These are phyloP conservation scores for Diplodus puntazzo DNA, from an alignment of 2,797 vertebrate genomes.

Conservation along the genomic window DNA sequence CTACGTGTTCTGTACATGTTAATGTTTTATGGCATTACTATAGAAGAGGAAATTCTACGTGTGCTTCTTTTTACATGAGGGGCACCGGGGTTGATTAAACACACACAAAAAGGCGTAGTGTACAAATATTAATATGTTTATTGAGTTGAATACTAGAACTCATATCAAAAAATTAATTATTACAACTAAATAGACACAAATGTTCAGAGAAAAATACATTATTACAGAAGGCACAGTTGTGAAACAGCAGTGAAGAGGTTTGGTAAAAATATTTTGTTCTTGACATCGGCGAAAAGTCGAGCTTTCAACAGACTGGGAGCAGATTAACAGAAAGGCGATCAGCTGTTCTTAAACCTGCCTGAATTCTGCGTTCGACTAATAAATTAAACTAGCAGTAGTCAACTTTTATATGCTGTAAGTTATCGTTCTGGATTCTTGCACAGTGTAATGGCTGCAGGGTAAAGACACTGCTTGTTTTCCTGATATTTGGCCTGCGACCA, in stretches of 20 bases:
- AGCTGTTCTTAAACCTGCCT: not conserved
- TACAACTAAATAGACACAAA: not conserved
- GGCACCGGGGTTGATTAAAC: not conserved
- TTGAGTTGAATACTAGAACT: not conserved
- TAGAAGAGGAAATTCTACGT: not conserved
- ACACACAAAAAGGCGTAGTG: not conserved
- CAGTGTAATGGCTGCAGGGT: too few relatives aligned
- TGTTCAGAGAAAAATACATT: not conserved
- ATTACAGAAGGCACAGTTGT: not conserved
- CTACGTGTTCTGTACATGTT: constrained; percentile 3
- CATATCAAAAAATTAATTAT: not conserved
- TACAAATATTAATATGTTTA: constrained; percentile 31
- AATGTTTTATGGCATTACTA: not conserved
- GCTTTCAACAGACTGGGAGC: not conserved
- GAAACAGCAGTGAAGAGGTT: not conserved
- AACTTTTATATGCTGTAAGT: too few relatives aligned
- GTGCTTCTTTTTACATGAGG: not conserved
- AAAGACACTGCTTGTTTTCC: too few relatives aligned
- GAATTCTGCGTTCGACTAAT: not conserved
- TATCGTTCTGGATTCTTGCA: too few relatives aligned
- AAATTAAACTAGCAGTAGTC: not conserved
- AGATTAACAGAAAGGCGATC: not conserved
- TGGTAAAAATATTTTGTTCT: not conserved
- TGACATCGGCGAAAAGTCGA: constrained; percentile 1
- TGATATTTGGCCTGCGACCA: too few relatives aligned